A percentile compares a stretch with the other conserved stretches of the same genome.
phyloP scores from a whole-genome alignment of 2,888 invertebrate species.

The Caenorhabditis uteleia region DNA sequence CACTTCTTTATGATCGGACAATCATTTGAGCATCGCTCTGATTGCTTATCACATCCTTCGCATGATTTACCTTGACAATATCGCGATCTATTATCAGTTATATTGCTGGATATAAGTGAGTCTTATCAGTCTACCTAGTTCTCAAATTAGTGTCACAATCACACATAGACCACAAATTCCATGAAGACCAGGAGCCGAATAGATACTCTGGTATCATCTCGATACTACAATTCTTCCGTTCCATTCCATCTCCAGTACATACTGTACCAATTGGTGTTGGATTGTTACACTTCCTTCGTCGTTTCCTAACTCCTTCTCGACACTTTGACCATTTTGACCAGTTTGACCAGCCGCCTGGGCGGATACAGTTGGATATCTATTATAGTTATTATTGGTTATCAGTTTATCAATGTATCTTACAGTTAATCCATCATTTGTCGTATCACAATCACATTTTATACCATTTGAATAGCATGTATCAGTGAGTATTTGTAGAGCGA shows the following conservation, averaged over 20 bases:
- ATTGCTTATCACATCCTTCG: slow-evolving; percentile 21
- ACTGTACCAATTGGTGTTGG: slow-evolving; percentile 11
- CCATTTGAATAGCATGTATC: too few relatives aligned
- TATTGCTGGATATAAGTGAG: background rate
- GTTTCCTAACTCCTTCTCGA: slow-evolving; percentile 23
- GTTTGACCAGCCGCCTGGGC: slow-evolving; percentile 26
- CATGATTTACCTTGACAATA: slow-evolving; percentile 24
- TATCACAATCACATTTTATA: background rate
- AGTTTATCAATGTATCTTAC: too few relatives aligned
- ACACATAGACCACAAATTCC: slow-evolving; percentile 30
- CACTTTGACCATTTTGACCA: slow-evolving; percentile 41
- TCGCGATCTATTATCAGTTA: slow-evolving; percentile 12
- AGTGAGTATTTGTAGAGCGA: too few relatives aligned
- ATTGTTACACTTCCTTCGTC: slow-evolving; percentile 21
- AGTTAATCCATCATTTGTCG: background rate
- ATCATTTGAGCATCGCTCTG: slow-evolving; percentile 11
- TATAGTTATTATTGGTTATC: background rate
- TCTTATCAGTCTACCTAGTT: slow-evolving; percentile 12
- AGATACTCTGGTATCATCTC: slow-evolving; percentile 15
- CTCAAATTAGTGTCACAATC: slow-evolving; percentile 18
- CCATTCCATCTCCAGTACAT: slow-evolving; percentile 2
- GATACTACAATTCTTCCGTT: background rate
- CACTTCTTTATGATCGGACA: slow-evolving; percentile 26
- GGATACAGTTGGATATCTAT: slow-evolving; percentile 24
- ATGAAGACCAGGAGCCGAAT: slow-evolving; percentile 22